These are phyloP conservation scores for Lasioglossum baleicum DNA, from an alignment of 1,140 invertebrate species.

Conservation along the genomic window DNA sequence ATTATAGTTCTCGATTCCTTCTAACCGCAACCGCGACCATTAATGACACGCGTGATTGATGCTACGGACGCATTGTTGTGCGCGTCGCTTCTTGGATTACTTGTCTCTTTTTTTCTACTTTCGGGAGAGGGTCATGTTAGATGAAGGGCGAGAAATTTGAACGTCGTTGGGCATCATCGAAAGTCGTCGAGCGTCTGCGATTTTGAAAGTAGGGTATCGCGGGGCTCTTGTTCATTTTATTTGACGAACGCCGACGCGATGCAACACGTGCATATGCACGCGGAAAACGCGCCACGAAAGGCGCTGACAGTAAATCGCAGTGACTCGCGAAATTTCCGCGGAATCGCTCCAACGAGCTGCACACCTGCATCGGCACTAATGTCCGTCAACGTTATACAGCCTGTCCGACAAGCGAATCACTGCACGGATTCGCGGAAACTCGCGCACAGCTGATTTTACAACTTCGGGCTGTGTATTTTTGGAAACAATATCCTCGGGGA, in stretches of 20 bases:
- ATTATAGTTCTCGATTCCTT: constrained; percentile 42
- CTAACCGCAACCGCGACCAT: constrained; percentile 50
- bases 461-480: no score
- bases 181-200: neutral
- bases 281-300: neutral
- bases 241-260: no score
- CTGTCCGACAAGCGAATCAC: no score
- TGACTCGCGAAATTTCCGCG: constrained; percentile 12
- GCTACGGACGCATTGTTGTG: constrained; percentile 30
- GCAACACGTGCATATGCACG: neutral
- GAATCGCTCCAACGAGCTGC: neutral
- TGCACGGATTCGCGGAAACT: no score
- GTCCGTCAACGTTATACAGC: neutral
- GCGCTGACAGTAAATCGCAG: neutral
- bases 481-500: no score
- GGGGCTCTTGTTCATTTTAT: no score
- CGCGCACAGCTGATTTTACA: no score
- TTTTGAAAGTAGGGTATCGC: neutral
- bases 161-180: neutral
- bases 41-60: constrained; percentile 52
- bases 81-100: neutral
- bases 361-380: neutral
- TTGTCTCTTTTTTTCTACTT: neutral
- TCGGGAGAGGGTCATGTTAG: constrained; percentile 4
- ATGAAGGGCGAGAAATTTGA: no score